Conservation (phyloP, 2,113 vertebrate species). For the Sitta europaea region DNA sequence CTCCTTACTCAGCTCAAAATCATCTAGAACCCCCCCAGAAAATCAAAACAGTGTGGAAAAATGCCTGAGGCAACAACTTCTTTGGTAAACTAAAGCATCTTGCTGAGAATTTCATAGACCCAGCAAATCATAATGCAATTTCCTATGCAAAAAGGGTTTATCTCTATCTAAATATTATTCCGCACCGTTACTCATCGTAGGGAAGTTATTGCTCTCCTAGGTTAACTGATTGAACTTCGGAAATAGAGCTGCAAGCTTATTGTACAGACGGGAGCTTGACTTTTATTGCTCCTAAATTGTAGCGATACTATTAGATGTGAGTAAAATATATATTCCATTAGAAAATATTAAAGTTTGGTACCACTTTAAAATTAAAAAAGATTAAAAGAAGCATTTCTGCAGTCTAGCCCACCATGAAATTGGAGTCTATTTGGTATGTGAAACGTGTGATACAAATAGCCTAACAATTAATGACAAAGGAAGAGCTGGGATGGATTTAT, state of each 20-base stretch:
- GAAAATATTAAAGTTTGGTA: slow-evolving; percentile 68
- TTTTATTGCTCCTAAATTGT: slow-evolving; percentile 66
- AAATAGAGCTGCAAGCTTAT: slow-evolving; percentile 68
- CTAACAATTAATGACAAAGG: slow-evolving; percentile 46
- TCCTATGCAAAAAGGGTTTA: slow-evolving; percentile 74
- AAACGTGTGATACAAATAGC: slow-evolving; percentile 57
- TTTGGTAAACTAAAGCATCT: slow-evolving; percentile 65
- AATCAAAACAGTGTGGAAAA: slow-evolving; percentile 54
- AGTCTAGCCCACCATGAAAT: slow-evolving; percentile 66
- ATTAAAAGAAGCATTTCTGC: slow-evolving; percentile 62
- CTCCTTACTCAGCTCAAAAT: slow-evolving; percentile 49
- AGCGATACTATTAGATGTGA: slow-evolving; percentile 62
- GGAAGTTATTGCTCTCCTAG: slow-evolving; percentile 68
- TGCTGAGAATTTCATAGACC: slow-evolving; percentile 46
- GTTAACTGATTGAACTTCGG: slow-evolving; percentile 76
- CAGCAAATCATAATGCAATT: slow-evolving; percentile 63
- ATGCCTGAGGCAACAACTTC: slow-evolving; percentile 61
- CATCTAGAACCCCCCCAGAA: slow-evolving; percentile 9
- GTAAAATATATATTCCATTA: slow-evolving; percentile 62
- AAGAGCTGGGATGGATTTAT: slow-evolving; percentile 22
- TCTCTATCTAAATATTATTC: slow-evolving; percentile 71
- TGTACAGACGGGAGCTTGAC: slow-evolving; percentile 38
- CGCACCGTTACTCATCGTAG: slow-evolving; percentile 65
- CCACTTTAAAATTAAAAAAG: slow-evolving; percentile 66
- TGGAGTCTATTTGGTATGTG: slow-evolving; percentile 61